Evolutionary conservation across 2,113 vertebrate genomes (phyloP).

Genomic region (Apteryx mantelli): DNA sequence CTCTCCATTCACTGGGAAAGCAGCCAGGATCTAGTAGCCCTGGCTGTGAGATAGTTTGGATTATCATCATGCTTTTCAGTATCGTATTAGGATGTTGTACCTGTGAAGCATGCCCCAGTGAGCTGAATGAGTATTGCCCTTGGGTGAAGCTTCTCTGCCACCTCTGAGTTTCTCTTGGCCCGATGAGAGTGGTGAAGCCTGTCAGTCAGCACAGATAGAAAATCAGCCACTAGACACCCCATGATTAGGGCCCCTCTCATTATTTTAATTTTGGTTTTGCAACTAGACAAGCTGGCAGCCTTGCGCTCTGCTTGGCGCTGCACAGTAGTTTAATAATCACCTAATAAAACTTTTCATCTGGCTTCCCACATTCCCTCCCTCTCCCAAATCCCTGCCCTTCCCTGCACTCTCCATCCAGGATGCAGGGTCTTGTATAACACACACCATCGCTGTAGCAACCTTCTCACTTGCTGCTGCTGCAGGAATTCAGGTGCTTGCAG

Average conservation of each 20-base stretch:
- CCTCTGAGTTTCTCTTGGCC: neutral
- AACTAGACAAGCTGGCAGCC: conserved; percentile 49
- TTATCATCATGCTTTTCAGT: neutral
- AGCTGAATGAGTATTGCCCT: neutral
- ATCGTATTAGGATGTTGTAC: neutral
- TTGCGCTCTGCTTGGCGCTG: conserved; percentile 4
- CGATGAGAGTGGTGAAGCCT: neutral
- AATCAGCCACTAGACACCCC: neutral
- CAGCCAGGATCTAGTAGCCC: neutral
- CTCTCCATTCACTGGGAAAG: neutral
- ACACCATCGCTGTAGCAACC: neutral
- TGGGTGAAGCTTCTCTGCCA: neutral
- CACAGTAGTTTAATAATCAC: conserved; percentile 65
- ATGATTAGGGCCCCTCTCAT: conserved; percentile 10
- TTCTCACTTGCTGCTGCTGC: neutral
- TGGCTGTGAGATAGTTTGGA: neutral
- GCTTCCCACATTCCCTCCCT: conserved; percentile 33
- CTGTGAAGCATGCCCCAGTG: neutral
- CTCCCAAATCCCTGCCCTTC: neutral
- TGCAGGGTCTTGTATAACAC: neutral
- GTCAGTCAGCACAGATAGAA: neutral
- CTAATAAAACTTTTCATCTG: conserved; percentile 67
- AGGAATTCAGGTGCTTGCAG: neutral
- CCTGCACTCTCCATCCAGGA: neutral
- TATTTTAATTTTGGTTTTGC: conserved; percentile 58